Percentiles rank a stretch among this genome's conserved stretches.
phyloP scores from a whole-genome alignment of 2,113 vertebrate genomes.

The Riparia riparia region DNA sequence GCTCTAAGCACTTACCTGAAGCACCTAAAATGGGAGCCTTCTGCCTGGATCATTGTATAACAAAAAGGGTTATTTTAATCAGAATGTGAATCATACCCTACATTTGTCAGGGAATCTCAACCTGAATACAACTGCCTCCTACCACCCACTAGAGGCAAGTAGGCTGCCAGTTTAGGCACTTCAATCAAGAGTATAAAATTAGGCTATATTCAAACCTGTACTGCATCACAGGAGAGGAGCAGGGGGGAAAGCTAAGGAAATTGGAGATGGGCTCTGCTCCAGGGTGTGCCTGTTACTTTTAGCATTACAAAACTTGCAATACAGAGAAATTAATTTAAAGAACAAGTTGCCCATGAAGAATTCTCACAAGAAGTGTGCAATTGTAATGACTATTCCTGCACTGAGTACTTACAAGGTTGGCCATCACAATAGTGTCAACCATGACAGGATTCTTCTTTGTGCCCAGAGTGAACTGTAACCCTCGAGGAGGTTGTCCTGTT shows the following conservation, averaged over 20 bases:
- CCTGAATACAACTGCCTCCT: background rate
- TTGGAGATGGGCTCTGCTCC: background rate
- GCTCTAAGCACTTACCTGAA: background rate
- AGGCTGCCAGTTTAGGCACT: background rate
- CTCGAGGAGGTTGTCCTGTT: slow-evolving; percentile 87
- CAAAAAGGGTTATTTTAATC: background rate
- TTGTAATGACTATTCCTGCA: background rate
- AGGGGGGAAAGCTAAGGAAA: background rate
- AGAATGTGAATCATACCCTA: background rate
- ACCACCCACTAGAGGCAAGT: background rate
- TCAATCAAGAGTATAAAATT: background rate
- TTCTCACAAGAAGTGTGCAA: background rate
- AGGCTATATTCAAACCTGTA: background rate
- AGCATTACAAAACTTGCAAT: background rate
- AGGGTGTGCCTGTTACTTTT: background rate
- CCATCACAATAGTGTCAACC: slow-evolving; percentile 97
- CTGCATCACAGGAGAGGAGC: background rate
- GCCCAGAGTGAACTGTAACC: slow-evolving; percentile 94
- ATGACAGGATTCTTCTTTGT: slow-evolving; percentile 83
- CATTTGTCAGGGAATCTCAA: background rate
- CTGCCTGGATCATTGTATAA: background rate
- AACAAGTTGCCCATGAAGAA: background rate
- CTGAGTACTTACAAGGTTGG: slow-evolving; percentile 87
- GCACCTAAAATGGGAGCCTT: background rate
- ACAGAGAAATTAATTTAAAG: background rate